These are phyloP conservation scores for Riptortus pedestris DNA, from an alignment of 1,140 invertebrate genomes.

Conservation along the genomic window DNA sequence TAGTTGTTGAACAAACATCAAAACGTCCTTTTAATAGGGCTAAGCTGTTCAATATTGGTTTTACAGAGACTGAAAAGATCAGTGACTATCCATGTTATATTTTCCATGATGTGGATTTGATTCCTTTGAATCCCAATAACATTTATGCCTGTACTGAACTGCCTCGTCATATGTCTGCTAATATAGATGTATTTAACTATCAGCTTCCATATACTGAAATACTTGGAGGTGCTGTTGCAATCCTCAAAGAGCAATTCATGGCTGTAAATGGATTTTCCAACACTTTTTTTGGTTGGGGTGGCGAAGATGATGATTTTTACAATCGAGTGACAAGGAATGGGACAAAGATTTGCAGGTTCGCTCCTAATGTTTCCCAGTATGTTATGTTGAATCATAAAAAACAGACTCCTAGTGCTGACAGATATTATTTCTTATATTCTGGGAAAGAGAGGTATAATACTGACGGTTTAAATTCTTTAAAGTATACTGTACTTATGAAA, in stretches of 20 bases:
- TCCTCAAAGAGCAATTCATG: constrained; percentile 58
- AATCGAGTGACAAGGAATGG: constrained; percentile 43
- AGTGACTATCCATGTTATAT: constrained; percentile 75
- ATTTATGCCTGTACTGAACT: constrained; percentile 79
- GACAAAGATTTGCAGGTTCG: constrained; percentile 55
- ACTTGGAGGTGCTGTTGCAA: constrained; percentile 66
- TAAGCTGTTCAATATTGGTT: constrained; percentile 87
- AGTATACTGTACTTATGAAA: constrained; percentile 37
- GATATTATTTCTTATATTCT: constrained; percentile 35
- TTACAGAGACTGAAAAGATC: constrained; percentile 56
- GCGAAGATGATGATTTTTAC: constrained; percentile 74
- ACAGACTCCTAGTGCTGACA: constrained; percentile 39
- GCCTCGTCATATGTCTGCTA: constrained; percentile 86
- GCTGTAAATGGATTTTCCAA: constrained; percentile 88
- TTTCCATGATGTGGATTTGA: constrained; percentile 89
- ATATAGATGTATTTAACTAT: constrained; percentile 78
- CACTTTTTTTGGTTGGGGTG: constrained; percentile 76
- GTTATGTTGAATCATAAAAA: constrained; percentile 65
- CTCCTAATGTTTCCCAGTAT: constrained; percentile 58
- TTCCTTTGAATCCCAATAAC: constrained; percentile 80
- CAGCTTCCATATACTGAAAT: constrained; percentile 61
- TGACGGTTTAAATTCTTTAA: constrained; percentile 60
- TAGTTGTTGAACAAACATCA: constrained; percentile 78
- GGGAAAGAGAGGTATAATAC: constrained; percentile 45
- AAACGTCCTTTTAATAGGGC: constrained; percentile 79